These are phyloP conservation scores for Muricea muricata DNA, from an alignment of 92 coral and sea anemone genomes.

Conservation along the genomic window DNA sequence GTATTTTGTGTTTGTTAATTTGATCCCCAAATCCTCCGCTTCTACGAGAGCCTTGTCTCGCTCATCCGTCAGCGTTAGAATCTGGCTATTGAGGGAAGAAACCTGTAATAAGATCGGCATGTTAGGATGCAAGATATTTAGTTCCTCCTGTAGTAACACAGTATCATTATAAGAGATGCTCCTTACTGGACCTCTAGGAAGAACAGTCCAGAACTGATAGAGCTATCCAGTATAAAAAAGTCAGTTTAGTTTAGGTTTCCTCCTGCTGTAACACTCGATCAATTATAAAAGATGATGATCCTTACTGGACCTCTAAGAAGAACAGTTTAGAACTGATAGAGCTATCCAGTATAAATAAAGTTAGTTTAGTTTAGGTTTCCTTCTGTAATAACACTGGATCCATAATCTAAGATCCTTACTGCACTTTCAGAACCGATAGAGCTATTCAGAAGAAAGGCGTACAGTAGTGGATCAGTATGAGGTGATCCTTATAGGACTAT, in stretches of 20 bases:
- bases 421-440: not conserved
- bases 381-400: not conserved
- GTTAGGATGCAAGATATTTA: not conserved
- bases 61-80: constrained; percentile 59
- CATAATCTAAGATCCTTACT: not conserved
- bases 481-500: no score
- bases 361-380: not conserved
- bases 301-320: no score
- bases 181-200: no score
- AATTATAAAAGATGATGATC: no score
- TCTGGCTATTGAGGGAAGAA: constrained; percentile 62
- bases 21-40: constrained; percentile 76
- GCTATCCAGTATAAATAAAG: not conserved
- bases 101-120: not conserved
- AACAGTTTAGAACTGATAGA: no score
- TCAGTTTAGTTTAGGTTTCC: no score
- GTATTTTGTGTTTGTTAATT: constrained; percentile 71
- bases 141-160: no score
- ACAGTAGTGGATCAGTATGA: no score
- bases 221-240: no score
- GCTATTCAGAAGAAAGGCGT: not conserved
- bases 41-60: constrained; percentile 60
- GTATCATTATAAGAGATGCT: no score
- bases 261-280: no score
- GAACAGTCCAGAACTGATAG: no score